Base-by-base conservation (phyloP, 2,888 invertebrate species). In the Heliothis peltigera region DNA sequence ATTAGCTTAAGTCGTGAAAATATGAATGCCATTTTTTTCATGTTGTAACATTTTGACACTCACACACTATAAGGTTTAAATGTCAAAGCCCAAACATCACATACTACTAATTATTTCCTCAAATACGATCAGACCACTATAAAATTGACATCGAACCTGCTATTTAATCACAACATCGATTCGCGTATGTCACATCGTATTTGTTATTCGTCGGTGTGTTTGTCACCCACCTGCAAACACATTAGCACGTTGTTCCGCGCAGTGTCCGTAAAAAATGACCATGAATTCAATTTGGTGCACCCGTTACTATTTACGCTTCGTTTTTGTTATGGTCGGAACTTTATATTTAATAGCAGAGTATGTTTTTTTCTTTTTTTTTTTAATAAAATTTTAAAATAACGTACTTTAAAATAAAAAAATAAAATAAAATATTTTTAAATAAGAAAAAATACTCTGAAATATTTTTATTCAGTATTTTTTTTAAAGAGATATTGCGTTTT, bases 261-360 rank as follows among this genome's bases (percentile, higher is more conserved):
- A 61, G 46, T 46, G 35, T 51, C 56, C 59, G 75, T 77, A 79
- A 80, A 84, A 83, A 84, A 82, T 77, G 64, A 74, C 67, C 35
- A 53, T 62, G 70, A 72, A 80, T 83, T 83, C 83, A 83, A 84
- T 84, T 82, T 72, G 56, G 68, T 63, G 61, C 84, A 84, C 70
- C 84, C 74, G 84, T 79, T 75, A 68, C 81, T 75, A 43, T 42
- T 62, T 46, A 69, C 66, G 68, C 74, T 63, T 66, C 57, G 39
- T 60, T 75, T 68, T 59, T 63, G 57, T 69, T 71, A 63, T 59
- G 55, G 63, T 19, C 22, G 46, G 22, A n/a, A 43, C 22, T n/a
- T 28, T 64, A 28, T n/a, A n/a, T n/a, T n/a, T n/a, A n/a, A n/a
- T n/a, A n/a, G n/a, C n/a, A n/a, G n/a, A n/a, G n/a, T n/a, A n/a